These are phyloP conservation scores for Odontocerum albicorne DNA, from an alignment of 2,888 invertebrate species.

Conservation along the genomic window DNA sequence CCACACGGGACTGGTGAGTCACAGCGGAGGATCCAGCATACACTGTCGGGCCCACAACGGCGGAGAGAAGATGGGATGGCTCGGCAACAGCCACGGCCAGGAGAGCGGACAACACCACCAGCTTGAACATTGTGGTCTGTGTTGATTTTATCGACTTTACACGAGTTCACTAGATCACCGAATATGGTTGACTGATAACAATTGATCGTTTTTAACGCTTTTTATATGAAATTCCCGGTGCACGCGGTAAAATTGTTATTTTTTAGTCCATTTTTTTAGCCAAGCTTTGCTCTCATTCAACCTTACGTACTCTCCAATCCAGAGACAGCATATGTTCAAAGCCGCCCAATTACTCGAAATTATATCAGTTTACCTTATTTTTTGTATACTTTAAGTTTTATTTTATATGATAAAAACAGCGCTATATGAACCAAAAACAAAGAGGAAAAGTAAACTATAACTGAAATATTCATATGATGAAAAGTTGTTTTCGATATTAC, in stretches of 20 bases:
- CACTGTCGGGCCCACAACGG: slow-evolving; percentile 37
- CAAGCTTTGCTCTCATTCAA: no score
- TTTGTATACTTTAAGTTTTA: no score
- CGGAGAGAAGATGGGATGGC: slow-evolving; percentile 44
- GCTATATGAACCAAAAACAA: no score
- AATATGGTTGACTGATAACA: slow-evolving; percentile 33
- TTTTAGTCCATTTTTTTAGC: neutral
- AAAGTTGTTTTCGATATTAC: no score
- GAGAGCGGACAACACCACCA: slow-evolving; percentile 64
- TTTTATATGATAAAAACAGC: no score
- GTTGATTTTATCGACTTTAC: slow-evolving; percentile 42
- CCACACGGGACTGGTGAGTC: slow-evolving; percentile 45
- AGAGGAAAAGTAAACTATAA: no score
- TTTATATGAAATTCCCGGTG: slow-evolving; percentile 22
- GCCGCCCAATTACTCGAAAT: no score
- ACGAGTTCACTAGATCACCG: slow-evolving; percentile 35
- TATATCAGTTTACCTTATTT: no score
- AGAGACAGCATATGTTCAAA: no score
- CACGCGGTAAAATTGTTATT: slow-evolving; percentile 3
- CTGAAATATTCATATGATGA: no score
- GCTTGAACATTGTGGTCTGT: slow-evolving; percentile 56
- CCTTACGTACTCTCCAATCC: no score
- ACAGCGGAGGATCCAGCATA: slow-evolving; percentile 41
- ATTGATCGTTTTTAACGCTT: neutral
- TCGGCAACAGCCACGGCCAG: slow-evolving; percentile 61